Percentiles rank a stretch among this genome's conserved stretches.
These are phyloP conservation scores for Melopsittacus undulatus DNA, from an alignment of 2,797 vertebrate genomes.

Conservation along the genomic window DNA sequence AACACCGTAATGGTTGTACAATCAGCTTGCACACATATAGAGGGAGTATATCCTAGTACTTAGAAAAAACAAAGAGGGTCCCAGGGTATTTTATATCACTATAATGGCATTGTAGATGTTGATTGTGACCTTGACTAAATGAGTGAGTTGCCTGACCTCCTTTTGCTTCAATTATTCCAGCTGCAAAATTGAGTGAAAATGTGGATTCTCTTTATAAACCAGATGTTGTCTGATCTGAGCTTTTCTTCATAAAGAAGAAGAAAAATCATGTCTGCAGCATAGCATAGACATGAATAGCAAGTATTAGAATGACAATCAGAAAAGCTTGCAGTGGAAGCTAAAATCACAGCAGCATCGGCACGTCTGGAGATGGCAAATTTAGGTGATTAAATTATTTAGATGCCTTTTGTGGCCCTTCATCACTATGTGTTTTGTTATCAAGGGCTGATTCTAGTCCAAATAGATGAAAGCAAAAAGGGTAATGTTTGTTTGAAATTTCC, in stretches of 20 bases:
- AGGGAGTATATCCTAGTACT: neutral
- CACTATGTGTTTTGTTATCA: neutral
- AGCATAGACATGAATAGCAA: neutral
- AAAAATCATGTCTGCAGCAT: neutral
- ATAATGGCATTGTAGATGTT: neutral
- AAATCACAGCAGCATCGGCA: neutral
- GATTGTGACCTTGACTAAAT: neutral
- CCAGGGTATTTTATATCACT: neutral
- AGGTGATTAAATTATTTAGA: conserved; percentile 44
- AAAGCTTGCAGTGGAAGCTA: neutral
- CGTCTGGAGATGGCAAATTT: conserved; percentile 32
- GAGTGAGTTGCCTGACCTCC: neutral
- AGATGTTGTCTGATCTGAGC: conserved; percentile 21
- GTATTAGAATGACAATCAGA: neutral
- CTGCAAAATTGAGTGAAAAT: conserved; percentile 14
- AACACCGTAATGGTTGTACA: neutral
- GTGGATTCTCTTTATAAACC: neutral
- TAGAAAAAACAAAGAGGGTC: neutral
- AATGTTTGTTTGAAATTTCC: conserved; percentile 25
- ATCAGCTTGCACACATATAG: neutral
- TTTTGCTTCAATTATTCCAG: conserved; percentile 39
- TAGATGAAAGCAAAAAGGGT: neutral
- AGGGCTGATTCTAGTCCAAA: neutral
- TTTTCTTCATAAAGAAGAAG: conserved; percentile 1
- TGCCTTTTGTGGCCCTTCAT: neutral